Conservation (phyloP, 2,113 vertebrate species). For the Vulpes ferrilata region DNA sequence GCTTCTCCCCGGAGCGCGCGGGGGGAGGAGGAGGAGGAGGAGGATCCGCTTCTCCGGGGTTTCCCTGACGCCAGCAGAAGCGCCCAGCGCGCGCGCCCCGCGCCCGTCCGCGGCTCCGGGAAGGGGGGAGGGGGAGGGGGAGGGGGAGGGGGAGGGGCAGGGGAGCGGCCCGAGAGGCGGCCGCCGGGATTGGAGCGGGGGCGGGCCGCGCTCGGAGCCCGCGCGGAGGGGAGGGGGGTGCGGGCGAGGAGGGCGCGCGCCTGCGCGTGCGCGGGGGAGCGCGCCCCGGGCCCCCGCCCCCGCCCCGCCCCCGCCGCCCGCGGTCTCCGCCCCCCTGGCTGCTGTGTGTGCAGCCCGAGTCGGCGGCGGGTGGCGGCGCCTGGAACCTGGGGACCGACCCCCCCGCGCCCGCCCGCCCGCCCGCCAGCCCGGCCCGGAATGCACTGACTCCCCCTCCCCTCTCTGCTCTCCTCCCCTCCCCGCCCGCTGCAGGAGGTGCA, state of each 20-base stretch:
- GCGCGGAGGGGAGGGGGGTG: background rate
- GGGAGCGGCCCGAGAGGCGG: conserved; percentile 38
- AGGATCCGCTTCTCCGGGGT: conserved; percentile 67
- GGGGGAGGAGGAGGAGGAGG: background rate
- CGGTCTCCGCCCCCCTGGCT: conserved; percentile 77
- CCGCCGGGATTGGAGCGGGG: conserved; percentile 70
- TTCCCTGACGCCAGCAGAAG: conserved; percentile 72
- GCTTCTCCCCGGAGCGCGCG: too few species aligned
- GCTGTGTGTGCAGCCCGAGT: conserved; percentile 74
- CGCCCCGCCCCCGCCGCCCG: conserved; percentile 4
- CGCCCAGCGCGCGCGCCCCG: conserved; percentile 45
- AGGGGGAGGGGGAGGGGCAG: conserved; percentile 15
- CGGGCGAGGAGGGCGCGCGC: background rate
- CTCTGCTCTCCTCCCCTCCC: conserved; percentile 7
- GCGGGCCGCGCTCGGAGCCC: conserved; percentile 32
- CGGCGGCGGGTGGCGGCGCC: conserved; percentile 85
- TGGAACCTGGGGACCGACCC: conserved; percentile 62
- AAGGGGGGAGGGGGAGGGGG: conserved; percentile 44
- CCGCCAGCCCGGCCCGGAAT: conserved; percentile 41
- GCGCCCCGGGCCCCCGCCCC: conserved; percentile 47
- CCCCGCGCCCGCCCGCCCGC: background rate
- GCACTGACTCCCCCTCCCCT: conserved; percentile 65
- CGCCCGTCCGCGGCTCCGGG: background rate
- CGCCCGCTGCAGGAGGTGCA: conserved; percentile 76
- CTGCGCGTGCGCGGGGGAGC: conserved; percentile 23